Conservation (phyloP, 2,888 invertebrate genomes). For the Chaitophorus viminalis region DNA sequence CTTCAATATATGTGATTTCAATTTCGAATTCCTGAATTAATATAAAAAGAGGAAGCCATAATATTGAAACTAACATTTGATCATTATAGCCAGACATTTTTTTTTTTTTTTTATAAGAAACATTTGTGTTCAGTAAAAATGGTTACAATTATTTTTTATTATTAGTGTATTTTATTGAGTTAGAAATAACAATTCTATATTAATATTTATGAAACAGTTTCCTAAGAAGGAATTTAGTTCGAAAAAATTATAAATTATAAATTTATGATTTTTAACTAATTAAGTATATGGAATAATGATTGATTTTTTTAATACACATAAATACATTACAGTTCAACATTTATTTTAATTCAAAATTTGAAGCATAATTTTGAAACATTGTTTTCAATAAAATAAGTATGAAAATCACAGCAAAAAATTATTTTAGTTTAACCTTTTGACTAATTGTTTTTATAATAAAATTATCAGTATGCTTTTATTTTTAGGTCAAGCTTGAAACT, state of each 20-base stretch:
- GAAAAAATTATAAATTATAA: too few species aligned
- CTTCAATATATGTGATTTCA: constrained; percentile 7
- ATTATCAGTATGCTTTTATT: neutral
- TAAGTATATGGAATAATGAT: too few species aligned
- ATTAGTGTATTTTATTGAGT: neutral
- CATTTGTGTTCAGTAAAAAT: constrained; percentile 13
- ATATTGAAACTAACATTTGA: neutral
- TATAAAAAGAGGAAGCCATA: constrained; percentile 38
- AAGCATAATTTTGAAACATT: too few species aligned
- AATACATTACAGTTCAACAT: too few species aligned
- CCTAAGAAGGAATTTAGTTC: too few species aligned
- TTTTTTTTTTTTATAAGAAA: constrained; percentile 14
- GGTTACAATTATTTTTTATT: constrained; percentile 1
- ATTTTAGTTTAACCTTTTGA: constrained; percentile 25
- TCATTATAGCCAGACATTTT: constrained; percentile 5
- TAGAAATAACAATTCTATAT: neutral
- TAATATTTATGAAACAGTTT: neutral
- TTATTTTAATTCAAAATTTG: too few species aligned
- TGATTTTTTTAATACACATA: too few species aligned
- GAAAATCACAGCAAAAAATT: neutral
- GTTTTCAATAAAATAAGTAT: neutral
- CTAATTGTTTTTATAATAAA: constrained; percentile 7
- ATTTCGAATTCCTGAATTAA: constrained; percentile 24
- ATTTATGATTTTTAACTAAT: too few species aligned
- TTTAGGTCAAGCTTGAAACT: constrained; percentile 30